phyloP scores from a whole-genome alignment of 1,140 invertebrate species.

The Cotesia glomerata region DNA sequence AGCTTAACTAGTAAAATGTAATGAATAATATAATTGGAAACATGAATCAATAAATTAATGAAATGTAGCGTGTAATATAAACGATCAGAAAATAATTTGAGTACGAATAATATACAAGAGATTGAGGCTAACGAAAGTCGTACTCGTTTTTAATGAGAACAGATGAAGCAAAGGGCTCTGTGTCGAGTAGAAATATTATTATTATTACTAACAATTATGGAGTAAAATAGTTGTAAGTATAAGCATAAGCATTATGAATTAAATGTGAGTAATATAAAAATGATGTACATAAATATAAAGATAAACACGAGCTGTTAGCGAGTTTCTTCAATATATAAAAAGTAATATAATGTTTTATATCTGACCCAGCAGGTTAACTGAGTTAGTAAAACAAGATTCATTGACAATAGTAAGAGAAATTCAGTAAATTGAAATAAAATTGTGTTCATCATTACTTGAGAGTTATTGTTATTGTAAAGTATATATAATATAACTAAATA shows the following conservation, averaged over 20 bases:
- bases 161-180: slow-evolving; percentile 23
- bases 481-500: too few species aligned
- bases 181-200: slow-evolving; percentile 7
- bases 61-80: too few species aligned
- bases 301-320: too few species aligned
- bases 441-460: not conserved
- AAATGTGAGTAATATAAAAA: not conserved
- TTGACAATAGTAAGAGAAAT: not conserved
- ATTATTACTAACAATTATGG: not conserved
- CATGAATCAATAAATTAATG: too few species aligned
- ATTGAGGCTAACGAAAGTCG: slow-evolving; percentile 19
- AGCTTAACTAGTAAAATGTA: too few species aligned
- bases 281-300: too few species aligned
- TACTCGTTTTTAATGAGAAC: slow-evolving; percentile 20
- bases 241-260: slow-evolving; percentile 4
- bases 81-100: too few species aligned
- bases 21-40: too few species aligned
- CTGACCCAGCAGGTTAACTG: slow-evolving; percentile 1
- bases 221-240: not conserved
- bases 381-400: not conserved
- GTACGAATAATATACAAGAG: not conserved
- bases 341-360: too few species aligned
- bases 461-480: not conserved
- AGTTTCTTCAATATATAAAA: too few species aligned
- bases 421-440: not conserved